Base-by-base conservation (phyloP, 2,797 vertebrate species). In the Alca torda region DNA sequence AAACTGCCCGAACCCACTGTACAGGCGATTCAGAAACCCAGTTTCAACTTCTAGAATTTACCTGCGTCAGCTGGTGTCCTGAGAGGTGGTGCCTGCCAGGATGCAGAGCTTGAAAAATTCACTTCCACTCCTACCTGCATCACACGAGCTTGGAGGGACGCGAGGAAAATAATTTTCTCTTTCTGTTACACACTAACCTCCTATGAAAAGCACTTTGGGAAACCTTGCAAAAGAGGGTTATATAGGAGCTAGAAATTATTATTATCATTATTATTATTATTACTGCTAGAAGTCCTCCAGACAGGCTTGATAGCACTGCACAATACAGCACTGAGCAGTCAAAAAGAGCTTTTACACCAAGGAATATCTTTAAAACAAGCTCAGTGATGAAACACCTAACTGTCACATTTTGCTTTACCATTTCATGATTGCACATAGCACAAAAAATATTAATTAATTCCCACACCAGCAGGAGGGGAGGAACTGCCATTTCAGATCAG, bases 401-500 rank as follows among this genome's bases (percentile, higher is more conserved):
- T 0, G 1, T 16, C 80, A 81, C 21, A 41, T 91, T 96, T 87
- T 81, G 63, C 59, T 89, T 90, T 84, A 60, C 72, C 31, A 15
- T 18, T 73, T 35, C 81, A 73, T 7, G 33, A 67, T 4, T 86
- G 57, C 59, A 88, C 0, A 0, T 21, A 69, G 57, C 65, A 72
- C 18, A 68, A 65, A 83, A 86, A 84, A 72, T 45, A 91, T 61
- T 61, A 90, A 91, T 94, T 93, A 79, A 87, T 90, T 83, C 89
- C 60, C 56, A 88, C 54, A 73, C 31, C 83, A 94, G 85, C 83
- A 90, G 70, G 59, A 90, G 60, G 35, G 82, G 65, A 88, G 73
- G 81, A 94, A 89, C 70, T 91, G 83, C 23, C 80, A 82, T 59
- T 76, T 81, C 63, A 78, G 61, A 87, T 88, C 73, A 94, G 25